Evolutionary conservation across 1,140 invertebrate genomes (phyloP).

Genomic region (Drosophila athabasca): DNA sequence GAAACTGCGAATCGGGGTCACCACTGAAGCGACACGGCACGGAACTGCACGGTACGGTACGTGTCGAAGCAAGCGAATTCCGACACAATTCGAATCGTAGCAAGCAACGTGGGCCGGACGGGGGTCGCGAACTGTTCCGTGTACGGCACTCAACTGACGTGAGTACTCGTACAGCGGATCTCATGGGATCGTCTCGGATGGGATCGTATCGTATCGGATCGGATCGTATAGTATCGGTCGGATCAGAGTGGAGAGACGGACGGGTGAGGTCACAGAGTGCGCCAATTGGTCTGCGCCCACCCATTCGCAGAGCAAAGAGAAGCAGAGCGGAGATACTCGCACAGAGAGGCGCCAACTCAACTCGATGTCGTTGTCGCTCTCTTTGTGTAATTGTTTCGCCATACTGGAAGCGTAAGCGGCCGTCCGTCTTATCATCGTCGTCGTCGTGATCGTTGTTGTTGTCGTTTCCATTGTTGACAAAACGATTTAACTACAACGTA

Average conservation of each 20-base stretch:
- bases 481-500: slow-evolving; percentile 42
- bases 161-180: slow-evolving; percentile 3
- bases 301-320: slow-evolving; percentile 25
- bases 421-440: slow-evolving; percentile 6
- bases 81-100: too few relatives aligned
- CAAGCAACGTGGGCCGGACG: neutral
- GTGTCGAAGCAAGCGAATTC: neutral
- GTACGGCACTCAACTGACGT: slow-evolving; percentile 14
- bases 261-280: slow-evolving; percentile 12
- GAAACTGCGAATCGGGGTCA: neutral
- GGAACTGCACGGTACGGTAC: neutral
- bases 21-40: neutral
- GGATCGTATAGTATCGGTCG: slow-evolving; percentile 31
- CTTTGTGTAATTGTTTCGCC: slow-evolving; percentile 47
- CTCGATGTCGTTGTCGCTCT: slow-evolving; percentile 8
- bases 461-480: slow-evolving; percentile 40
- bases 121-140: slow-evolving; percentile 7
- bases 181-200: slow-evolving; percentile 13
- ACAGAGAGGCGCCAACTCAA: neutral
- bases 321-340: neutral
- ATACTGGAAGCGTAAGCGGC: slow-evolving; percentile 22
- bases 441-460: slow-evolving; percentile 26
- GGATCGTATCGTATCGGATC: slow-evolving; percentile 28
- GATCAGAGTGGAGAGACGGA: slow-evolving; percentile 13
- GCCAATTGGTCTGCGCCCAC: slow-evolving; percentile 33